Conservation (phyloP, 2,797 vertebrate species). For the Cyclopterus lumpus region DNA sequence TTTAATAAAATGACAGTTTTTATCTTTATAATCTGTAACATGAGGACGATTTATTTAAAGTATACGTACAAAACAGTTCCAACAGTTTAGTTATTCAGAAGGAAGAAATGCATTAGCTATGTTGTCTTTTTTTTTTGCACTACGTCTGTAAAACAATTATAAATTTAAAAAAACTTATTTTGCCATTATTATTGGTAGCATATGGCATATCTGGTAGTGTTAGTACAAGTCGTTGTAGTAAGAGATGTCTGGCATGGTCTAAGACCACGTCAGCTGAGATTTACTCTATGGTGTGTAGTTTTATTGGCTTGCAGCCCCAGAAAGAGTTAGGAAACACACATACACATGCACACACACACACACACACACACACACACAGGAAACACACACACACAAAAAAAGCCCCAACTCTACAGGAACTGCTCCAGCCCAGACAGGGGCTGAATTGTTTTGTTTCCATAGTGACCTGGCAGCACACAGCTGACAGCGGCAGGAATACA, state of each 20-base stretch:
- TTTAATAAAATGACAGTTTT: not conserved
- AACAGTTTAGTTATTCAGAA: not conserved
- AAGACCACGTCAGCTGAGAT: constrained; percentile 76
- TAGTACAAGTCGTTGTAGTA: constrained; percentile 64
- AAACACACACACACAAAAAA: constrained; percentile 51
- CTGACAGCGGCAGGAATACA: constrained; percentile 77
- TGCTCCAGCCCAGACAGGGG: constrained; percentile 78
- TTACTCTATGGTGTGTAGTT: constrained; percentile 72
- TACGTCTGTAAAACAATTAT: constrained; percentile 1
- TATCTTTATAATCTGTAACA: not conserved
- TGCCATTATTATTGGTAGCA: constrained; percentile 50
- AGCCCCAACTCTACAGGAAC: constrained; percentile 79
- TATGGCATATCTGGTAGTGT: constrained; percentile 66
- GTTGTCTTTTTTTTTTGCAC: not conserved
- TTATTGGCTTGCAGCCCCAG: constrained; percentile 70
- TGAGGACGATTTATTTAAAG: not conserved
- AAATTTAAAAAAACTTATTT: not conserved
- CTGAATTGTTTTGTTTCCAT: constrained; percentile 87
- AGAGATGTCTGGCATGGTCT: constrained; percentile 67
- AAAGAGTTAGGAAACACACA: constrained; percentile 64
- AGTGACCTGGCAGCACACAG: constrained; percentile 81
- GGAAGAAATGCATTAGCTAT: not conserved
- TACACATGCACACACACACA: constrained; percentile 29
- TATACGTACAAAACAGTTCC: not conserved
- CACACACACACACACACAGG: constrained; percentile 22